A percentile compares a stretch with the other conserved stretches of the same genome.
These are phyloP conservation scores for Diachasmimorpha longicaudata DNA, from an alignment of 1,140 invertebrate genomes.

Conservation along the genomic window DNA sequence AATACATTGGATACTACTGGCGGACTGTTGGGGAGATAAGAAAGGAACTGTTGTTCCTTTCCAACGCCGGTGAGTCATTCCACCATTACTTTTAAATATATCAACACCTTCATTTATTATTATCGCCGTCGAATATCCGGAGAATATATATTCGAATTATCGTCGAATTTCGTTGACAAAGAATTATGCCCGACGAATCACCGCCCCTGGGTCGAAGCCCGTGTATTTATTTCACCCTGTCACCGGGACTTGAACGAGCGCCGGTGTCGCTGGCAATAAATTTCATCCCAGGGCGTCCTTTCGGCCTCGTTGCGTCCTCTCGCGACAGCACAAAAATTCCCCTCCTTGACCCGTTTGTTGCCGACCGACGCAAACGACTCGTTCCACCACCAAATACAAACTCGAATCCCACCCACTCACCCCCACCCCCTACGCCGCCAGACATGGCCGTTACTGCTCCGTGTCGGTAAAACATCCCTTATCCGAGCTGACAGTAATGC, in stretches of 20 bases:
- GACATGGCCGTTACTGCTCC: not conserved
- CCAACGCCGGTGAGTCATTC: too few species aligned
- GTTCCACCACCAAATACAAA: not conserved
- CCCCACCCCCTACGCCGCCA: too few species aligned
- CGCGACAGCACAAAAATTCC: not conserved
- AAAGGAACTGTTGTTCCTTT: too few species aligned
- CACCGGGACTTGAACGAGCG: not conserved
- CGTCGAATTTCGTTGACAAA: too few species aligned
- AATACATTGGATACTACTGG: too few species aligned
- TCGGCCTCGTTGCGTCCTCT: slow-evolving; percentile 12
- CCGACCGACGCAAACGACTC: not conserved
- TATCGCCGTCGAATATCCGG: too few species aligned
- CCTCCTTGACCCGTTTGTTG: not conserved
- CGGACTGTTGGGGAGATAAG: too few species aligned
- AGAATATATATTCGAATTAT: too few species aligned
- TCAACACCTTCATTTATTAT: too few species aligned
- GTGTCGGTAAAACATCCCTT: slow-evolving; percentile 1
- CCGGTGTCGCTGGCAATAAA: not conserved
- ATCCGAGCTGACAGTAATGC: not conserved
- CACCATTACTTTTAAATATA: too few species aligned
- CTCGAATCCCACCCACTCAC: not conserved
- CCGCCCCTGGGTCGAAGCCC: too few species aligned
- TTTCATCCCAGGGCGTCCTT: not conserved
- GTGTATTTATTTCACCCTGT: not conserved
- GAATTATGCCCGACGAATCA: too few species aligned